Evolutionary conservation across 2,888 invertebrate genomes (phyloP).

Genomic region (Willowsia nigromaculata): DNA sequence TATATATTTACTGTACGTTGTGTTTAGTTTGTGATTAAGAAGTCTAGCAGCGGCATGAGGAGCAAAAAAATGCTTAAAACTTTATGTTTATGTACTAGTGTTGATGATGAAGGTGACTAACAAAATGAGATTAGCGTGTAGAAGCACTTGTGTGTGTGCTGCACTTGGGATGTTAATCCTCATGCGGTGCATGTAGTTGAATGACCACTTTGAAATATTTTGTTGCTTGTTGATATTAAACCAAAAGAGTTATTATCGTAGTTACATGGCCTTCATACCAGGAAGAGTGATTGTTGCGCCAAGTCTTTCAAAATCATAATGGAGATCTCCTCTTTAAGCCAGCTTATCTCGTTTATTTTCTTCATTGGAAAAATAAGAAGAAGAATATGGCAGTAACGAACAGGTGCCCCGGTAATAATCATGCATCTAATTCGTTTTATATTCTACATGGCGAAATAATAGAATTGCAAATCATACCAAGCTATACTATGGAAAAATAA

Average conservation of each 20-base stretch:
- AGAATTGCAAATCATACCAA: background rate
- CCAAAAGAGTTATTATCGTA: background rate
- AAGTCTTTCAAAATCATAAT: background rate
- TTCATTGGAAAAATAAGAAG: background rate
- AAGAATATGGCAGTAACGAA: conserved; percentile 18
- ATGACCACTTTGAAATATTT: conserved; percentile 58
- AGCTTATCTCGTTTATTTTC: background rate
- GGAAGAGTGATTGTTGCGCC: conserved; percentile 7
- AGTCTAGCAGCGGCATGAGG: background rate
- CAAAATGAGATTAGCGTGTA: conserved; percentile 7
- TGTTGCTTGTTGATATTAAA: conserved; percentile 4
- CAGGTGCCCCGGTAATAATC: background rate
- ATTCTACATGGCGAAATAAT: no score
- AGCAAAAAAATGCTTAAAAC: background rate
- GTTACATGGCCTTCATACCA: background rate
- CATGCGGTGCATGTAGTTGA: conserved; percentile 30
- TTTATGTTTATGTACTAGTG: background rate
- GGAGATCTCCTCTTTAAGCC: background rate
- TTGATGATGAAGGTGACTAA: background rate
- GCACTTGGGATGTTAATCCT: background rate
- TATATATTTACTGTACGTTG: background rate
- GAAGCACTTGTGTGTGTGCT: background rate
- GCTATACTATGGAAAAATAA: background rate
- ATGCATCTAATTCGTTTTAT: no score
- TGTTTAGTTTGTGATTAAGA: background rate